Conservation (phyloP, 2,113 vertebrate species). For the Coturnix japonica region DNA sequence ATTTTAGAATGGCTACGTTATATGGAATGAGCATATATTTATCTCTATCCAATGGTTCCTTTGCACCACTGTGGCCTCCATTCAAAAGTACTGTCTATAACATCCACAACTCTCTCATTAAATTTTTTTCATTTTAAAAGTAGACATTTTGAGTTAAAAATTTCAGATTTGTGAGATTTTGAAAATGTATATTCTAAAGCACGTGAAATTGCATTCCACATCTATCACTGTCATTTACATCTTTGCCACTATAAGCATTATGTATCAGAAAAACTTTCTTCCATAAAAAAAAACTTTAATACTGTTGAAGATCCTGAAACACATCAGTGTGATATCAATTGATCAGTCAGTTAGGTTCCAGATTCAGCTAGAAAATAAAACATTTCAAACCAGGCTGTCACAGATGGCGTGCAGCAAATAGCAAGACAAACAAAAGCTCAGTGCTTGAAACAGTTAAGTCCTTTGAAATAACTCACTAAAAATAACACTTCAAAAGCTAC, state of each 20-base stretch:
- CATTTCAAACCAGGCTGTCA: not conserved
- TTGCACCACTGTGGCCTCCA: not conserved
- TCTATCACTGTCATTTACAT: not conserved
- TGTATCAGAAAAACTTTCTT: not conserved
- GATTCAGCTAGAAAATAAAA: not conserved
- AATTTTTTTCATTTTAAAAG: not conserved
- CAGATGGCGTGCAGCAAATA: not conserved
- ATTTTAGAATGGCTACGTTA: not conserved
- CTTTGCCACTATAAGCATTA: not conserved
- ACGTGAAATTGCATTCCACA: not conserved
- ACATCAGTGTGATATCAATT: not conserved
- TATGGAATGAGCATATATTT: not conserved
- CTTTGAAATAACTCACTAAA: slow-evolving; percentile 29
- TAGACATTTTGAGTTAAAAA: not conserved
- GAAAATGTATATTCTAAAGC: not conserved
- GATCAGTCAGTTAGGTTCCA: not conserved
- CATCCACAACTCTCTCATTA: not conserved
- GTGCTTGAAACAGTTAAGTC: not conserved
- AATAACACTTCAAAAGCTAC: slow-evolving; percentile 40
- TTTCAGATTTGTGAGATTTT: not conserved
- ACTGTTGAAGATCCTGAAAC: not conserved
- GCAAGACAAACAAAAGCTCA: not conserved
- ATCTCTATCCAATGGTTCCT: not conserved
- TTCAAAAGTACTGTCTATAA: not conserved
- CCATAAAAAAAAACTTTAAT: not conserved